Evolutionary conservation across 2,113 vertebrate species (phyloP), one percentile per base, ranked within the genome.

Genomic region (Callorhinus ursinus): DNA sequence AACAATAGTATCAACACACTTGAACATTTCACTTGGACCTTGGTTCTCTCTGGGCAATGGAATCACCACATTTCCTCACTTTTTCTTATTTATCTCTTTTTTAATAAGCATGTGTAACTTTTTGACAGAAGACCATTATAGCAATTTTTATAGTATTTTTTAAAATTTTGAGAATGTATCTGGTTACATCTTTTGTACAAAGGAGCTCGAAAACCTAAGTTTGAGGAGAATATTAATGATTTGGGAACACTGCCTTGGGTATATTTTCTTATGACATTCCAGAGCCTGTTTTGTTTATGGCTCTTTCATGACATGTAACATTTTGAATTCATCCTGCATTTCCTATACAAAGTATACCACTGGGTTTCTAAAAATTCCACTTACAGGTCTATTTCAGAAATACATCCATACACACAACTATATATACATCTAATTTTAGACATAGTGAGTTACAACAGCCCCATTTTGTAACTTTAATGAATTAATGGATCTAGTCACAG

Each of bases 181-280:
- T 79, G 61, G 95, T 93, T 98, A 97, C 89, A 96, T 92, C 97
- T 97, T 98, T 98, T 59, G 80, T 95, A 89, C 42, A 0, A 93
- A 98, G 97, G 86, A 98, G 98, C 96, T 97, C 61, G n/a, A 16
- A 90, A 61, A 74, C 96, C 94, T 91, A 88, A 97, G 93, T 98
- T 92, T 94, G 91, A 96, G 95, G 5, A 65, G 74, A 55, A 9
- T 84, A 63, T 46, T 93, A 97, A 61, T 10, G 1, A 93, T 65
- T 39, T 94, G 15, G 21, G 39, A 79, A 46, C 71, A 97, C 33
- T 87, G 31, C 28, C 8, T 96, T 36, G 39, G 49, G 22, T 88
- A 57, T 15, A 21, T 74, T 63, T 61, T 87, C 28, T 53, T n/a
- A 46, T 13, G 33, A 14, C 46, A 84, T 63, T 39, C n/a, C 33